Evolutionary conservation across 2,888 invertebrate genomes (phyloP).

Genomic region (Chaetogeoica ovagalla): DNA sequence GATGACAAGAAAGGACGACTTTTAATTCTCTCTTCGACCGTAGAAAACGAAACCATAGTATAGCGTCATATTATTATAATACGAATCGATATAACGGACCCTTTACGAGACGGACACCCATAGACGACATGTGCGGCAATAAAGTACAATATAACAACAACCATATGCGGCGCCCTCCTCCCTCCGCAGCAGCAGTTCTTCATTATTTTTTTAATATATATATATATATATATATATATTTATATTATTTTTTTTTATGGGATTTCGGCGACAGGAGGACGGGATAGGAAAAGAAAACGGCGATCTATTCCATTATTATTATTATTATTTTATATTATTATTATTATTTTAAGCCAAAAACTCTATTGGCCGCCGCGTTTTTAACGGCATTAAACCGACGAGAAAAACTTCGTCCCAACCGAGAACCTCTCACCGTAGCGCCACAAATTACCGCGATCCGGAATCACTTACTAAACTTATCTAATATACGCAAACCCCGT

Average conservation of each 20-base stretch:
- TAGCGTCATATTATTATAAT: background rate
- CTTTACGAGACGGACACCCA: conserved; percentile 21
- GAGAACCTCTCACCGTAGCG: background rate
- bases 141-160: conserved; percentile 20
- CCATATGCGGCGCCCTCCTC: conserved; percentile 37
- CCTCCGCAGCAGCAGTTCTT: background rate
- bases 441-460: background rate
- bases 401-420: background rate
- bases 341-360: conserved; percentile 28
- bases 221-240: no score
- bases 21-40: conserved; percentile 22
- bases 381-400: background rate
- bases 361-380: conserved; percentile 4
- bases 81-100: conserved; percentile 25
- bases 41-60: conserved; percentile 36
- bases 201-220: conserved; percentile 4
- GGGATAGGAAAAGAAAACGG: background rate
- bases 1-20: background rate
- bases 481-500: background rate
- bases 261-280: background rate
- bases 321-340: no score
- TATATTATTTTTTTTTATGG: conserved; percentile 39
- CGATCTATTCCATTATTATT: no score
- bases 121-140: conserved; percentile 32
- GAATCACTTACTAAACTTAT: background rate